A percentile compares a stretch with the other conserved stretches of the same genome.
phyloP scores from a whole-genome alignment of 2,113 vertebrate species.

The Microtus pennsylvanicus region DNA sequence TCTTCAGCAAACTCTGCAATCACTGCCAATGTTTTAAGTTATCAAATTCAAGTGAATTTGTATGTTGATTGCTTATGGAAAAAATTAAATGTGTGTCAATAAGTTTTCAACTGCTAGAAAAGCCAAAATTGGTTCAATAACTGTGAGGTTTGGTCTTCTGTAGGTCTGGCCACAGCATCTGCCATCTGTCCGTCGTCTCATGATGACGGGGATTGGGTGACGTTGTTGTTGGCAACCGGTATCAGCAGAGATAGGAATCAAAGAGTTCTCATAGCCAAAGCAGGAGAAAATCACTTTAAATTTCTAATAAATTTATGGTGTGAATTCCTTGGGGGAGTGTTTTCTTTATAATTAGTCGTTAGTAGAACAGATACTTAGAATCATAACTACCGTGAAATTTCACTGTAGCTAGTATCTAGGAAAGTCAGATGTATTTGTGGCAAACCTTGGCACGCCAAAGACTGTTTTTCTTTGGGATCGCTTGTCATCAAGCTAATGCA shows the following conservation, averaged over 20 bases:
- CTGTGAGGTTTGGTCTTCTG: conserved; percentile 81
- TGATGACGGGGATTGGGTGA: conserved; percentile 79
- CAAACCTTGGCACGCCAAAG: background rate
- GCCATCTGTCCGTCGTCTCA: conserved; percentile 66
- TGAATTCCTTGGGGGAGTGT: conserved; percentile 72
- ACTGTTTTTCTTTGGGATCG: background rate
- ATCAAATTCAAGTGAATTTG: conserved; percentile 83
- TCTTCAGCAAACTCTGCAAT: conserved; percentile 58
- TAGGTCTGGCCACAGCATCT: background rate
- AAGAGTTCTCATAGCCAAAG: conserved; percentile 84
- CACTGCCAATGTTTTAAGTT: conserved; percentile 73
- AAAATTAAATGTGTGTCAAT: conserved; percentile 82
- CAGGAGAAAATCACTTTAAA: conserved; percentile 78
- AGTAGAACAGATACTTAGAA: background rate
- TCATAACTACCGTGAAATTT: background rate
- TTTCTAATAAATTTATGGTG: conserved; percentile 90
- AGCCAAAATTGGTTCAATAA: conserved; percentile 77
- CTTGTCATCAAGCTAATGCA: background rate
- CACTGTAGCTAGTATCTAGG: background rate
- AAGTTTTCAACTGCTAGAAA: conserved; percentile 79
- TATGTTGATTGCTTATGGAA: conserved; percentile 83
- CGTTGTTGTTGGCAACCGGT: conserved; percentile 80
- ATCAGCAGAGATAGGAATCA: conserved; percentile 79
- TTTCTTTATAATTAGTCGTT: conserved; percentile 39
- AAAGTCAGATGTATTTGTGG: background rate